phyloP scores from a whole-genome alignment of 1,140 invertebrate species.

The Notospermus geniculatus region DNA sequence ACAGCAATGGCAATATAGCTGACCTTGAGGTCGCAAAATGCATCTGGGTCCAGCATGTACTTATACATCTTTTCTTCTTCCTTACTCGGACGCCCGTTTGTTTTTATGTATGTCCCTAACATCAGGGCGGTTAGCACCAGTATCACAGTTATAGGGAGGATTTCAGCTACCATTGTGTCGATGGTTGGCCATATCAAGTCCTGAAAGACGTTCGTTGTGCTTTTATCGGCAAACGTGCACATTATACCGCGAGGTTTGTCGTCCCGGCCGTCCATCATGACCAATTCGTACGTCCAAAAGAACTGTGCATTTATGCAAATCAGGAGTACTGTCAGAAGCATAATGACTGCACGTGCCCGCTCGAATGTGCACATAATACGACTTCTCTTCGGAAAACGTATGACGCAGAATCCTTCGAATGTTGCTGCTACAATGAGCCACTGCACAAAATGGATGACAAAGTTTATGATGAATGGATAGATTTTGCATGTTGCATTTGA shows the following conservation, averaged over 20 bases:
- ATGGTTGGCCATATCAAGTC: conserved; percentile 40
- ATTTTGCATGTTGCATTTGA: conserved; percentile 50
- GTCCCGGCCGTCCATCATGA: conserved; percentile 19
- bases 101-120: conserved; percentile 15
- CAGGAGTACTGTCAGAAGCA: conserved; percentile 44
- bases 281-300: conserved; percentile 50
- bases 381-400: conserved; percentile 35
- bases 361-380: conserved; percentile 46
- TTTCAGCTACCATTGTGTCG: conserved; percentile 31
- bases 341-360: conserved; percentile 40
- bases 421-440: conserved; percentile 51
- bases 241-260: conserved; percentile 7
- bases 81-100: conserved; percentile 1
- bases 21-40: conserved; percentile 11
- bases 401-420: conserved; percentile 44
- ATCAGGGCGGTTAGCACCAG: conserved; percentile 22
- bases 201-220: conserved; percentile 27
- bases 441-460: conserved; percentile 36
- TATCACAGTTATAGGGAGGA: conserved; percentile 34
- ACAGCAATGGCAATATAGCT: conserved; percentile 14
- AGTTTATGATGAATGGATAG: conserved; percentile 41
- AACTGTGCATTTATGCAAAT: conserved; percentile 50
- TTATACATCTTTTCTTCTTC: conserved; percentile 2
- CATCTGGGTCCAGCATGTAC: conserved; percentile 18
- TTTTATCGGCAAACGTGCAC: conserved; percentile 22